Percentiles rank a stretch among this genome's conserved stretches.
phyloP scores from a whole-genome alignment of 2,888 invertebrate genomes.

The Parnassius glacialis region DNA sequence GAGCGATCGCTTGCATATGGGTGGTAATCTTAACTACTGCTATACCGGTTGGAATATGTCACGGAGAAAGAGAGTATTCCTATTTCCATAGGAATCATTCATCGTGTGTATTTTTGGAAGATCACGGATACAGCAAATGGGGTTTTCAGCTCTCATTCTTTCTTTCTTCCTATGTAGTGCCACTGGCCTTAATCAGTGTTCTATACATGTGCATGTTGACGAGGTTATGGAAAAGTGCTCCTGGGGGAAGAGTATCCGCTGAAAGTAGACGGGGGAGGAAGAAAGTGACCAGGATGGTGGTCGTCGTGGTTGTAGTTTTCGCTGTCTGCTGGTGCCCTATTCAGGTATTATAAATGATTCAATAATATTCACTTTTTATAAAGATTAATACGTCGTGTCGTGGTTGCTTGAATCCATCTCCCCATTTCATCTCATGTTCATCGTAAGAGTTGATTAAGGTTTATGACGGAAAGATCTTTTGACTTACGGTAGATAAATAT shows the following conservation, averaged over 20 bases:
- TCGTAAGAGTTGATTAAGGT: too few species aligned
- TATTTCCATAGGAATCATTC: slow-evolving; percentile 83
- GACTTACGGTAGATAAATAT: too few species aligned
- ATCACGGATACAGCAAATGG: slow-evolving; percentile 82
- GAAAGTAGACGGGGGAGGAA: slow-evolving; percentile 92
- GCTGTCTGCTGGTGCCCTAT: slow-evolving; percentile 97
- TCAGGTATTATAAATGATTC: slow-evolving; percentile 81
- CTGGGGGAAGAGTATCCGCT: slow-evolving; percentile 89
- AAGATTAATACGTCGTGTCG: too few species aligned
- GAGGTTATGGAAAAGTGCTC: slow-evolving; percentile 91
- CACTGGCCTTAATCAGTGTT: slow-evolving; percentile 91
- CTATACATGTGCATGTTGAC: slow-evolving; percentile 95
- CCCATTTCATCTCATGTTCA: too few species aligned
- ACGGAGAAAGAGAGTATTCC: slow-evolving; percentile 86
- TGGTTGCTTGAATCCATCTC: too few species aligned
- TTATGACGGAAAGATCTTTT: too few species aligned
- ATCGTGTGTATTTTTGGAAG: slow-evolving; percentile 85
- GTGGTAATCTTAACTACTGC: slow-evolving; percentile 88
- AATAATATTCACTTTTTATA: too few species aligned
- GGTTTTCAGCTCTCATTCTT: slow-evolving; percentile 91
- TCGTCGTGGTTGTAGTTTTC: slow-evolving; percentile 94
- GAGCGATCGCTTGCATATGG: slow-evolving; percentile 91
- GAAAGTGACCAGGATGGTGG: slow-evolving; percentile 94
- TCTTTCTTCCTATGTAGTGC: slow-evolving; percentile 92
- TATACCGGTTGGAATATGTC: slow-evolving; percentile 88